Percentiles rank a stretch among this genome's conserved stretches.
These are phyloP conservation scores for Ethmia dodecea DNA, from an alignment of 2,888 invertebrate species.

Conservation along the genomic window DNA sequence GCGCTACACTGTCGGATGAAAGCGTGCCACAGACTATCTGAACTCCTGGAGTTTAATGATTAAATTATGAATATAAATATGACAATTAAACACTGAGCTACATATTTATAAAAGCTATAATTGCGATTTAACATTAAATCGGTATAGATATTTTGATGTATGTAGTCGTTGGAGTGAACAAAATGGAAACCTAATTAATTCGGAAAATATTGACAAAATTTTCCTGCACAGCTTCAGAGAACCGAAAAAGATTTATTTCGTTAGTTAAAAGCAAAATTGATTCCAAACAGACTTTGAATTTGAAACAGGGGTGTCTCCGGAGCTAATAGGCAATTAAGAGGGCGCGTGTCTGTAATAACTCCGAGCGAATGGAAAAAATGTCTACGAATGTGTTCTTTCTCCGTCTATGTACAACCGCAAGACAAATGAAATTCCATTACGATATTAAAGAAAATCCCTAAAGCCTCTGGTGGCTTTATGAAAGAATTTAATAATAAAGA, in stretches of 20 bases:
- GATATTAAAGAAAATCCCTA: conserved; percentile 67
- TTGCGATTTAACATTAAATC: no score
- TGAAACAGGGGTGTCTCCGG: conserved; percentile 21
- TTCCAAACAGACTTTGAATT: conserved; percentile 17
- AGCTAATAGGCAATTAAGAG: conserved; percentile 27
- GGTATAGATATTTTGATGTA: no score
- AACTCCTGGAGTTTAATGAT: no score
- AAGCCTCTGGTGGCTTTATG: conserved; percentile 63
- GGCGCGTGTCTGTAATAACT: conserved; percentile 23
- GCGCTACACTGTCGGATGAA: no score
- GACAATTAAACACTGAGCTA: no score
- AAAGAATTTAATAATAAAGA: conserved; percentile 72
- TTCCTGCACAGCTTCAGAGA: conserved; percentile 8
- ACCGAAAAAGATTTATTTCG: conserved; percentile 16
- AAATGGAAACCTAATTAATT: no score
- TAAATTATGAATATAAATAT: no score
- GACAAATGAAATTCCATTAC: conserved; percentile 68
- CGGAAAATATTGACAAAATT: no score
- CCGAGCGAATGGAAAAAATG: conserved; percentile 29
- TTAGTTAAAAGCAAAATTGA: conserved; percentile 22
- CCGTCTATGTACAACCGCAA: conserved; percentile 35
- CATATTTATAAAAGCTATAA: no score
- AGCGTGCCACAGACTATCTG: no score
- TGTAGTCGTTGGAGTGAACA: no score
- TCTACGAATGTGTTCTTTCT: conserved; percentile 17